phyloP scores from a whole-genome alignment of 2,797 vertebrate species.

The Mallotus villosus region DNA sequence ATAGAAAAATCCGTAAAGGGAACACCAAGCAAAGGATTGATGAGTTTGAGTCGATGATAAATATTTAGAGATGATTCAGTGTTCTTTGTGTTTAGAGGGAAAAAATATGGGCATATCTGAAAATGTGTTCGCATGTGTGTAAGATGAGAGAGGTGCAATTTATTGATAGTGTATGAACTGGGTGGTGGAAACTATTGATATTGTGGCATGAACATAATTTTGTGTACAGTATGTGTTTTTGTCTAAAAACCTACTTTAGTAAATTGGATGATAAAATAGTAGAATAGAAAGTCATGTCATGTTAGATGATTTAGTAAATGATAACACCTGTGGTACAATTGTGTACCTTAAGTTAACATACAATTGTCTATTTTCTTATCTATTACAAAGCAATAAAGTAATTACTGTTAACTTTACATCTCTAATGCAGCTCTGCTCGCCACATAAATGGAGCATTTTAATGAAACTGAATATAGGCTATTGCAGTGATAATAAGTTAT shows the following conservation, averaged over 20 bases:
- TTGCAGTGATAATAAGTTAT: not conserved
- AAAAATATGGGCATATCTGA: no score
- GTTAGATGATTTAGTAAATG: not conserved
- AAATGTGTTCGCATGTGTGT: not conserved
- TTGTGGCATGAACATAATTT: not conserved
- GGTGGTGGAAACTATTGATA: not conserved
- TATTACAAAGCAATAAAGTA: no score
- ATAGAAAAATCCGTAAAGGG: conserved; percentile 88
- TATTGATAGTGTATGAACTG: not conserved
- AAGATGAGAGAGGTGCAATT: not conserved
- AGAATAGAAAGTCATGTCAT: no score
- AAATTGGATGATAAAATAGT: no score
- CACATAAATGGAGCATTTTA: not conserved
- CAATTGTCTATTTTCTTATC: no score
- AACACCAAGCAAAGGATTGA: conserved; percentile 92
- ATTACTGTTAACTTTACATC: not conserved
- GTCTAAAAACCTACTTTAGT: no score
- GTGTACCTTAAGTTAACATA: not conserved
- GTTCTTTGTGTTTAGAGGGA: no score
- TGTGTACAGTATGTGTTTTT: not conserved
- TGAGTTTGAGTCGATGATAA: conserved; percentile 91
- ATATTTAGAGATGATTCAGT: conserved; percentile 33
- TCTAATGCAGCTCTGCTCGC: not conserved
- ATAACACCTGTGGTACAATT: not conserved
- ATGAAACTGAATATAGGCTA: not conserved